A percentile compares a stretch with the other conserved stretches of the same genome.
These are phyloP conservation scores for Pungitius pungitius DNA, from an alignment of 2,113 vertebrate genomes.

Conservation along the genomic window DNA sequence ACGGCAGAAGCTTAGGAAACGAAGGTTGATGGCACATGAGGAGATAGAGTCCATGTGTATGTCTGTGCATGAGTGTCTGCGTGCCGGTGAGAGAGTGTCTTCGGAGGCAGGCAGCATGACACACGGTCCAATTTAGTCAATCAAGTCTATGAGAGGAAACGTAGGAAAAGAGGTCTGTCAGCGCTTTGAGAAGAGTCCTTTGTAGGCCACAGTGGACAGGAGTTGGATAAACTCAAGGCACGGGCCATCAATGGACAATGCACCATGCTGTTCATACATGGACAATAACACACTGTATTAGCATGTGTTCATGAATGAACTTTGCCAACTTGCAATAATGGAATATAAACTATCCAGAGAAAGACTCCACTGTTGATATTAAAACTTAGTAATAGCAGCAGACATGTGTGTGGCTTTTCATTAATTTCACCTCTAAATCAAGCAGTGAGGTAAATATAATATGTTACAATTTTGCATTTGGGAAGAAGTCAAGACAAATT, in stretches of 20 bases:
- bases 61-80: slow-evolving; percentile 37
- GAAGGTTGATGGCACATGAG: slow-evolving; percentile 34
- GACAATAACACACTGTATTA: slow-evolving; percentile 68
- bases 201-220: slow-evolving; percentile 68
- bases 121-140: slow-evolving; percentile 66
- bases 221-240: slow-evolving; percentile 67
- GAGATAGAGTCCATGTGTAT: slow-evolving; percentile 4
- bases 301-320: slow-evolving; percentile 47
- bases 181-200: slow-evolving; percentile 64
- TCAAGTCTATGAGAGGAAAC: slow-evolving; percentile 59
- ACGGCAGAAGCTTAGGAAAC: slow-evolving; percentile 39
- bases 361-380: slow-evolving; percentile 40
- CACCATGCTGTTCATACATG: slow-evolving; percentile 58
- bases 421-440: slow-evolving; percentile 19
- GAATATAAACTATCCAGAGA: slow-evolving; percentile 40
- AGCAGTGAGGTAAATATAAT: slow-evolving; percentile 47
- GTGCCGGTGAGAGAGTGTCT: slow-evolving; percentile 24
- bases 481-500: slow-evolving; percentile 59
- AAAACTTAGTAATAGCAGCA: slow-evolving; percentile 44
- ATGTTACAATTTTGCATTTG: slow-evolving; percentile 48
- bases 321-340: slow-evolving; percentile 45
- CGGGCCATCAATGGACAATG: slow-evolving; percentile 66
- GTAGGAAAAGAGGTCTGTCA: slow-evolving; percentile 60
- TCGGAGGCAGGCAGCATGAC: slow-evolving; percentile 41
- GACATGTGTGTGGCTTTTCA: slow-evolving; percentile 58